Conservation (phyloP, 92 coral and sea anemone genomes). For the Parazoanthus atlanticus region DNA sequence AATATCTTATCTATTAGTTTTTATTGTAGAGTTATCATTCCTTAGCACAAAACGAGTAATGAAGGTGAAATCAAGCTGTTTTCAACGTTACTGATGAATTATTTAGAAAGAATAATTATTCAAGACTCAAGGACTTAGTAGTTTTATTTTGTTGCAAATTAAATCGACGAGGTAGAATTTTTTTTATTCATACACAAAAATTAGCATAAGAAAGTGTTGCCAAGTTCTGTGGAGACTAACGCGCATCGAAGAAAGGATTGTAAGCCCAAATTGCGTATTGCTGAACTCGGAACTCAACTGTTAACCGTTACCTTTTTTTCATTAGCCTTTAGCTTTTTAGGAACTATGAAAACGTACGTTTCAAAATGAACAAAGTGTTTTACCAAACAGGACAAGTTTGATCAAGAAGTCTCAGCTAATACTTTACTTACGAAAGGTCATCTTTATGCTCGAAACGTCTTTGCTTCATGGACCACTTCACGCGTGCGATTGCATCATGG, state of each 20-base stretch:
- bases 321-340: neutral
- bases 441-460: no score
- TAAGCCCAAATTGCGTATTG: no score
- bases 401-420: no score
- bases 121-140: neutral
- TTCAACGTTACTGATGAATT: neutral
- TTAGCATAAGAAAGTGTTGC: no score
- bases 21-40: neutral
- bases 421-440: neutral
- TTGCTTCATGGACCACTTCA: neutral
- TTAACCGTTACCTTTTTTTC: no score
- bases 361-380: neutral
- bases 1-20: neutral
- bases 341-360: neutral
- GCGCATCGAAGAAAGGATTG: neutral
- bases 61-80: neutral
- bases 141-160: neutral
- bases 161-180: neutral
- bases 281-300: neutral
- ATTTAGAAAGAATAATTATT: neutral
- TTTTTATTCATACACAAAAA: no score
- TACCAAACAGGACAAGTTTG: neutral
- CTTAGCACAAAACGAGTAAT: neutral
- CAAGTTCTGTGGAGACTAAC: neutral
- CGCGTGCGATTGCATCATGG: no score